Base-by-base conservation (phyloP, 35 echinoderm and acorn worm genomes). In the Patiria miniata region DNA sequence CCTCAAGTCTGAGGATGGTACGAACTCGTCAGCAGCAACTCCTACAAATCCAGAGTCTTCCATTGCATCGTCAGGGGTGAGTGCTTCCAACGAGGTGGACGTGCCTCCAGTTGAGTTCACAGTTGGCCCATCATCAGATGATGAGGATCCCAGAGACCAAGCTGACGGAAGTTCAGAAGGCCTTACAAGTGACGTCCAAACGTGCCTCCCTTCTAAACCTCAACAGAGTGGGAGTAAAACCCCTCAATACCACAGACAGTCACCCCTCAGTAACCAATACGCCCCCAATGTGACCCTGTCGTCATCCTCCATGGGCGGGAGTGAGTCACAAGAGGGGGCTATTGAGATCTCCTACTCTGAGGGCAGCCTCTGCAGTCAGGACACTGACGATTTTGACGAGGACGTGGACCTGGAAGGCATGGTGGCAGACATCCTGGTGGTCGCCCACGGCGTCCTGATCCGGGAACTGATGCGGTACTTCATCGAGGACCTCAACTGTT, bases 401-500 rank as follows among this genome's bases (percentile, higher is more conserved):
- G 65, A 73, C 65, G 34, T 30, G 3, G 65, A 73, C 14, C 34
- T 73, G 65, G 65, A 73, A 0, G 65, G 65, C 65, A 73, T 73
- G 65, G 82, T 33, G 19, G 85, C 68, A 8, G 69, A 87, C 19
- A 56, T 87, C 7, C 69, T 87, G 40, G 40, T 87, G 40, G 85
- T 87, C 0, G 78, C 68, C 21, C 85, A 87, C 52, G 85, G 85
- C 8, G 85, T 69, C 15, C 44, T 87, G 19, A 32, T 87, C 68
- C 68, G 69, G 18, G 85, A 87, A 33, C 17, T 87, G 85, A 87
- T 87, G 19, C 37, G 69, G 17, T 51, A 87, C 52, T 87, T 87
- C 69, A 77, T 87, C 23, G 85, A 87, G 16, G 85, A 87, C 37
- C 52, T 87, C 5, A 78, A 79, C 39, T 87, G 85, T 39, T 78